Percentiles rank a stretch among this genome's conserved stretches.
These are phyloP conservation scores for Eutolmus rufibarbis DNA, from an alignment of 2,888 invertebrate genomes.

Conservation along the genomic window DNA sequence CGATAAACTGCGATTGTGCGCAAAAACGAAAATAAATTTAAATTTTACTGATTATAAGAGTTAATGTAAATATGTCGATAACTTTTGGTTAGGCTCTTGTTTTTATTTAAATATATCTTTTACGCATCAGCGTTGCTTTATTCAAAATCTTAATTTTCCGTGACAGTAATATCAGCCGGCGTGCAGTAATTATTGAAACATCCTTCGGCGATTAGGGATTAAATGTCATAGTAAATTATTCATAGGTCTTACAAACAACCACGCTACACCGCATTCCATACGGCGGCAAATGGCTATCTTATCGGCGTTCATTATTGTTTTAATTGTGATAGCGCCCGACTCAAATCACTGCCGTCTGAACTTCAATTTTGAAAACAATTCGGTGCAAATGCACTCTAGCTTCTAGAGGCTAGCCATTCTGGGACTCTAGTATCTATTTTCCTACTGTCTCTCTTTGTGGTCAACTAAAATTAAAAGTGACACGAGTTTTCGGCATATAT, in stretches of 20 bases:
- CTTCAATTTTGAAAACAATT: background rate
- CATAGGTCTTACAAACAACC: background rate
- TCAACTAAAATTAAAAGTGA: background rate
- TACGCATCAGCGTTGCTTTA: background rate
- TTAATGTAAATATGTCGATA: background rate
- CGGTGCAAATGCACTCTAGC: background rate
- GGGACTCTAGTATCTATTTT: background rate
- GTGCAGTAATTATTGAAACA: background rate
- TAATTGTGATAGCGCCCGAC: background rate
- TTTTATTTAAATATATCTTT: background rate
- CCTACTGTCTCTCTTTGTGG: background rate
- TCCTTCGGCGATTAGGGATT: background rate
- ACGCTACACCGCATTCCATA: background rate
- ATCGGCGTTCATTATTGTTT: background rate
- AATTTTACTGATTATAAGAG: background rate
- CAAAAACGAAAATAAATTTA: too few species aligned
- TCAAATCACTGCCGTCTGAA: background rate
- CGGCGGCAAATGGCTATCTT: background rate
- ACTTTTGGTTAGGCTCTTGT: background rate
- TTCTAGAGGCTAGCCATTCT: background rate
- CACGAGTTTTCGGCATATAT: background rate
- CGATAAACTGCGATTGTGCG: too few species aligned
- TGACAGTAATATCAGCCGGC: background rate
- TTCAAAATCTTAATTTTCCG: background rate
- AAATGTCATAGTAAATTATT: background rate